These are phyloP conservation scores for Siniperca undulata DNA, from an alignment of 2,797 vertebrate species.

Conservation along the genomic window DNA sequence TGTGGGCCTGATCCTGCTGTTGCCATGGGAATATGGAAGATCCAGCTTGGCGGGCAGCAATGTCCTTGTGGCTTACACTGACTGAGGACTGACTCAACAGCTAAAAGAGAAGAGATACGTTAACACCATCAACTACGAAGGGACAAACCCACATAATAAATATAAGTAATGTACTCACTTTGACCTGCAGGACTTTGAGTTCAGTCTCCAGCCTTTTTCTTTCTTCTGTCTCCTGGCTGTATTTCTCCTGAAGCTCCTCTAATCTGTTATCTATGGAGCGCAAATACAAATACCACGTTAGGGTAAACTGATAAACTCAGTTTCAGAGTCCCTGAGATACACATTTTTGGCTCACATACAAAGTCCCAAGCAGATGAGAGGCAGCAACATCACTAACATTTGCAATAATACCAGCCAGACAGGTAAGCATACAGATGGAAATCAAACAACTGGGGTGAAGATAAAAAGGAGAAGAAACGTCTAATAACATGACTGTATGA, in stretches of 20 bases:
- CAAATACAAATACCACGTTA: slow-evolving; percentile 29
- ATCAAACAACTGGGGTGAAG: not conserved
- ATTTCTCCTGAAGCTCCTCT: slow-evolving; percentile 92
- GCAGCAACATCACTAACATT: not conserved
- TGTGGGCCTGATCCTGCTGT: slow-evolving; percentile 86
- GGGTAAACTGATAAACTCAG: not conserved
- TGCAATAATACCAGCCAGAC: not conserved
- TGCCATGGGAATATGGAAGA: slow-evolving; percentile 96
- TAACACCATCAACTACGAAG: slow-evolving; percentile 3
- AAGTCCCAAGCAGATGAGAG: not conserved
- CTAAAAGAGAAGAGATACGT: slow-evolving; percentile 72
- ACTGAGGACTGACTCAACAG: slow-evolving; percentile 83
- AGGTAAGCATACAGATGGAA: not conserved
- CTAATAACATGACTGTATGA: not conserved
- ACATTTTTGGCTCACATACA: not conserved
- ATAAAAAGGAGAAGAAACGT: not conserved
- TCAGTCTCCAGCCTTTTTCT: slow-evolving; percentile 90
- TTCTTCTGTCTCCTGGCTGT: slow-evolving; percentile 90
- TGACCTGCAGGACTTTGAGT: slow-evolving; percentile 88
- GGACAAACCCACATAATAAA: not conserved
- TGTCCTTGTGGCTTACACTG: slow-evolving; percentile 90
- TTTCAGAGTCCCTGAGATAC: not conserved
- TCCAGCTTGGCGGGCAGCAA: slow-evolving; percentile 90
- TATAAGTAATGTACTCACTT: slow-evolving; percentile 79
- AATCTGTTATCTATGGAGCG: slow-evolving; percentile 85